Evolutionary conservation across 2,888 invertebrate species (phyloP).

Genomic region (Choreutis nemorana): DNA sequence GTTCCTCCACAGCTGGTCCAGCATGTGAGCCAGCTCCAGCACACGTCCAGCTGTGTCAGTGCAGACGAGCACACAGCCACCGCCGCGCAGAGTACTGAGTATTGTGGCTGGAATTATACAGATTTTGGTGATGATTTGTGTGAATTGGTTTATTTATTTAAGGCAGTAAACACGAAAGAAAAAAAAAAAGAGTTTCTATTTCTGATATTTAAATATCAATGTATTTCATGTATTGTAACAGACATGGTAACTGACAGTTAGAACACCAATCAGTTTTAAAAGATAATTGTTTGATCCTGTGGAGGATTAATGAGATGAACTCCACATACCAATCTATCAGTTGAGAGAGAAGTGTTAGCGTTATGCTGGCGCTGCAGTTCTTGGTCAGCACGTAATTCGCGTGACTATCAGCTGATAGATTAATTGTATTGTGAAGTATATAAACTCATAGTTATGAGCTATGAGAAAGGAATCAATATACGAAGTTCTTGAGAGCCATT

Average conservation of each 20-base stretch:
- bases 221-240: not conserved
- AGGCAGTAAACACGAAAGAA: not conserved
- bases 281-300: too few species aligned
- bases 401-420: too few species aligned
- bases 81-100: conserved; percentile 88
- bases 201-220: not conserved
- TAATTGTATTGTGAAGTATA: too few species aligned
- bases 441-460: too few species aligned
- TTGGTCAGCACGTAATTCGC: too few species aligned
- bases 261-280: too few species aligned
- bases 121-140: not conserved
- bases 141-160: not conserved
- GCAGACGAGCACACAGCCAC: conserved; percentile 95
- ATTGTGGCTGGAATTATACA: conserved; percentile 82
- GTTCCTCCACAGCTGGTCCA: conserved; percentile 94
- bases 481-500: too few species aligned
- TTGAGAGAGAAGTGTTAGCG: too few species aligned
- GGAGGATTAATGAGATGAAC: too few species aligned
- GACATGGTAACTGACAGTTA: not conserved
- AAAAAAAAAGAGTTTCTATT: not conserved
- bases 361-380: too few species aligned
- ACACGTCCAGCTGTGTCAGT: conserved; percentile 98
- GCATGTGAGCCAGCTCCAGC: conserved; percentile 94
- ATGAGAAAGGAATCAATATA: too few species aligned
- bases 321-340: too few species aligned